phyloP scores from a whole-genome alignment of 1,140 invertebrate species.

The Lycorma delicatula region DNA sequence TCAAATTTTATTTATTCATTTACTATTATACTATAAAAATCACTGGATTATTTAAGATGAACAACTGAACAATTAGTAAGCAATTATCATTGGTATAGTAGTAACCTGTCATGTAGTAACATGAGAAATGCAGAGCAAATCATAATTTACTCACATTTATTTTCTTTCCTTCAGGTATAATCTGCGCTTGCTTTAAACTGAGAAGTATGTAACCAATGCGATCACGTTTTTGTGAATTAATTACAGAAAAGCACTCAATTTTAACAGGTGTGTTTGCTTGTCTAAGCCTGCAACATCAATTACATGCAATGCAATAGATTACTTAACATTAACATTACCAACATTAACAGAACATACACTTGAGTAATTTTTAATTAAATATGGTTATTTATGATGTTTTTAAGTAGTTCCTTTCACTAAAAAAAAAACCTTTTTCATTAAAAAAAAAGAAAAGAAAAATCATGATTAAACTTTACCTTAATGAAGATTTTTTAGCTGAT shows the following conservation, averaged over 20 bases:
- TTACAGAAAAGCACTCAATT: slow-evolving; percentile 23
- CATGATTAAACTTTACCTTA: too few species aligned
- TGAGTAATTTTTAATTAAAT: background rate
- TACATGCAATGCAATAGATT: background rate
- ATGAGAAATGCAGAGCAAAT: too few species aligned
- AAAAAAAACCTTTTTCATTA: background rate
- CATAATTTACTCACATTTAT: background rate
- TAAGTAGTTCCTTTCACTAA: background rate
- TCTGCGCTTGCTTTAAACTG: slow-evolving; percentile 24
- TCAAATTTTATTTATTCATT: too few species aligned
- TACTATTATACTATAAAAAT: too few species aligned
- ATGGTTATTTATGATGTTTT: background rate
- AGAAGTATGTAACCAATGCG: slow-evolving; percentile 23
- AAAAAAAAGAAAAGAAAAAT: too few species aligned
- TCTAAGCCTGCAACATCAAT: slow-evolving; percentile 21
- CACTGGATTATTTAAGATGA: too few species aligned
- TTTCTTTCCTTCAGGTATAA: slow-evolving; percentile 8
- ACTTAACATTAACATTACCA: slow-evolving; percentile 2
- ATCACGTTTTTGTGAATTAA: slow-evolving; percentile 12
- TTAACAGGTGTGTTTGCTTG: slow-evolving; percentile 21
- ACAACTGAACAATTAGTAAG: too few species aligned
- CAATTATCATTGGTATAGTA: too few species aligned
- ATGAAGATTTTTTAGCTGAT: too few species aligned
- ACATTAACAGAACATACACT: too few species aligned
- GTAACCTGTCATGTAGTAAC: too few species aligned